Evolutionary conservation across 2,797 vertebrate species (phyloP), one percentile per base, ranked within the genome.

Genomic region (Hoplostethus mediterraneus): DNA sequence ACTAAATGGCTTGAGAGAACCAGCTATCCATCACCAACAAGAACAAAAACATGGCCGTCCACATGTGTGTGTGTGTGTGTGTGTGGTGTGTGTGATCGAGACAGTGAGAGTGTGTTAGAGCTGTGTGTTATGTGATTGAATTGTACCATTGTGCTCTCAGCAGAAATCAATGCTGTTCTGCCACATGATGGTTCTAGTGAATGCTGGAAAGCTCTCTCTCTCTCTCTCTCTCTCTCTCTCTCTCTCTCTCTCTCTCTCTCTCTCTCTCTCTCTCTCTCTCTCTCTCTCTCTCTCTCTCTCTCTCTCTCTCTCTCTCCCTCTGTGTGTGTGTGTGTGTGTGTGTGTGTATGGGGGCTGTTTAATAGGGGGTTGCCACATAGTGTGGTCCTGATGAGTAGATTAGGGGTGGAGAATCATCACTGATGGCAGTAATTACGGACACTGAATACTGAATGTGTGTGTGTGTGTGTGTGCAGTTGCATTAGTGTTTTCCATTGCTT

Each of bases 311-410:
- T 21, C 21, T 21, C 21, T 21, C 21, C n/a, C n/a, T n/a, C n/a
- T n/a, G 68, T 71, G 52, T 82, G 60, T 61, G 61, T 75, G 52
- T 63, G 55, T 62, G 47, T 57, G 57, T 55, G 36, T 71, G 10
- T 61, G 49, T 71, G 14, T 57, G 52, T 63, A 13, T 76, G 44
- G 52, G 85, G 75, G 77, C 63, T 80, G 73, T 69, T 59, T 90
- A 90, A 92, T 91, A 80, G 76, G 73, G 60, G 89, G 90, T 82
- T 92, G 88, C 82, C 85, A 81, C 42, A 71, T 54, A 53, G 75
- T 73, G 6, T 53, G 71, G 83, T 75, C 67, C 68, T 81, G 87
- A 89, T 83, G 81, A 84, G 82, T 75, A 74, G 67, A 68, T 83
- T 83, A 70, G 73, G 77, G 71, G 62, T 76, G 79, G 64, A 81